These are phyloP conservation scores for Drosophila santomea DNA, from an alignment of 1,140 invertebrate species.

Conservation along the genomic window DNA sequence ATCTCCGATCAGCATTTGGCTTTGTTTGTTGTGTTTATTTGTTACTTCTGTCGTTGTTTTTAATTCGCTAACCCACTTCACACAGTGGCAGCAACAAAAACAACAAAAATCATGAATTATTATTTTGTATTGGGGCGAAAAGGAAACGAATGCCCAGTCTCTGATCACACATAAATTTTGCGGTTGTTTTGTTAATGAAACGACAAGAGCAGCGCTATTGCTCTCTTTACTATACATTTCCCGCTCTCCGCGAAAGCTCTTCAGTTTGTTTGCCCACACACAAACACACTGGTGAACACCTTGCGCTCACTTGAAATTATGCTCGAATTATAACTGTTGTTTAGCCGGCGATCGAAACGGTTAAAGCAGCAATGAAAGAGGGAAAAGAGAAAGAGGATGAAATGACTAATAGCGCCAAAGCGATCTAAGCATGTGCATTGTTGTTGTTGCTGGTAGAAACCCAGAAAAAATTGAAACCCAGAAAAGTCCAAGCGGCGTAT, in stretches of 20 bases:
- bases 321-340: constrained; percentile 79
- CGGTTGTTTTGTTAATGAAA: constrained; percentile 81
- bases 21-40: constrained; percentile 32
- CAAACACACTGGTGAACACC: constrained; percentile 13
- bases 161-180: constrained; percentile 78
- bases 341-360: constrained; percentile 73
- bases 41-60: constrained; percentile 29
- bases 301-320: constrained; percentile 58
- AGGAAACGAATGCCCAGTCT: constrained; percentile 65
- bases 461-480: constrained; percentile 33
- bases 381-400: constrained; percentile 27
- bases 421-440: constrained; percentile 22
- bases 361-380: constrained; percentile 50
- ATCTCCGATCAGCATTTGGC: constrained; percentile 63
- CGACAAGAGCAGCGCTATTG: constrained; percentile 35
- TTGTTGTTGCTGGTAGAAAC: constrained; percentile 25
- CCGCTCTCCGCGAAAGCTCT: constrained; percentile 49
- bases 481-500: constrained; percentile 55
- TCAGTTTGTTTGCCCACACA: constrained; percentile 30
- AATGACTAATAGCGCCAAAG: constrained; percentile 57
- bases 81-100: constrained; percentile 48
- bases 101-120: constrained; percentile 57
- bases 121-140: constrained; percentile 63
- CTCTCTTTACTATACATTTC: constrained; percentile 42
- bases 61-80: constrained; percentile 70